Evolutionary conservation across 2,888 invertebrate species (phyloP), one percentile per base, ranked within the genome.

Genomic region (Diarsia brunnea): DNA sequence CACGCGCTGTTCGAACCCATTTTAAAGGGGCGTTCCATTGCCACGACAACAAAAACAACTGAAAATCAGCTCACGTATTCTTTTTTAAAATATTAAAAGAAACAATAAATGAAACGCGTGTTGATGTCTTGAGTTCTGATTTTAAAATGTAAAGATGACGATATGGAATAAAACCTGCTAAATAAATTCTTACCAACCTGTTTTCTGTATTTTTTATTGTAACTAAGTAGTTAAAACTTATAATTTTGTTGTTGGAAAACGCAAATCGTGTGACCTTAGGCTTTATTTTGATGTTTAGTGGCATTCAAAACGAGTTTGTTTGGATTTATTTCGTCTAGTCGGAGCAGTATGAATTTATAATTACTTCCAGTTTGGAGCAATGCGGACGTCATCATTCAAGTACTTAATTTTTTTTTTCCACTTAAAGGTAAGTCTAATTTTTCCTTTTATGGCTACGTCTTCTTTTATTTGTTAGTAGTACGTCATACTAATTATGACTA

Each of bases 1-100:
- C 93, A 92, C 89, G 94, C 94, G 92, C 84, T 61, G 47, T 71
- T 1, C 38, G 24, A 63, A 79, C 74, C 65, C 45, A 63, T 60
- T 82, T 82, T 88, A 88, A 87, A 78, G 82, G 27, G 60, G 51
- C 75, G 81, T 89, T 88, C 72, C 76, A 69, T 55, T 67, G 51
- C 12, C 38, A 69, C 89, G 84, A 78, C 71, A 45, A 73, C 64
- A 61, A 68, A 72, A 14, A n/a, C 21, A 2, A 60, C 10, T 51
- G 12, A 64, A 38, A 21, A 31, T 21, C 24, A 21, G 21, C 0
- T 19, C 24, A 1, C 1, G 12, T 24, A 21, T 58, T 43, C 8
- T 7, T 27, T 8, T 31, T 38, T 38, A 12, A 27, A 21, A 69
- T 4, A 19, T 16, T 14, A 31, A 16, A n/a, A 16, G 5, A 68